These are phyloP conservation scores for Carcharodon carcharias DNA, from an alignment of 2,797 vertebrate species.

Conservation along the genomic window DNA sequence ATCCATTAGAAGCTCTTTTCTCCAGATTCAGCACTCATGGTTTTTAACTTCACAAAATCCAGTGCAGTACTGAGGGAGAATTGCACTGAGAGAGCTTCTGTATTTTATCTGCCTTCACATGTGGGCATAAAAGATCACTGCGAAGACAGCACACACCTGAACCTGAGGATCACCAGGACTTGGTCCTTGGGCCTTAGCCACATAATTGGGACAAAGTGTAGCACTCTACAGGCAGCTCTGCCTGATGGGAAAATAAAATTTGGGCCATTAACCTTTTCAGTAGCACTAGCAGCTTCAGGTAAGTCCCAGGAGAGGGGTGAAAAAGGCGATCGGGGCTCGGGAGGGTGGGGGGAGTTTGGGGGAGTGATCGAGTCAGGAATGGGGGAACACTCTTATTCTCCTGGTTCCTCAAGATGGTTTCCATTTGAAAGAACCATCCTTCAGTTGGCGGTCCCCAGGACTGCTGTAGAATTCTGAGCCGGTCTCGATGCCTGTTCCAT, in stretches of 20 bases:
- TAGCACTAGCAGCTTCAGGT: background rate
- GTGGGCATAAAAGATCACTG: no score
- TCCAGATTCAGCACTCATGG: no score
- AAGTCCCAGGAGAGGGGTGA: background rate
- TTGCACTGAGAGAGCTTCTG: no score
- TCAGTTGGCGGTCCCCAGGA: background rate
- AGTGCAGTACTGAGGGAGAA: no score
- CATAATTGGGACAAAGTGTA: background rate
- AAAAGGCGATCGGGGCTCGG: background rate
- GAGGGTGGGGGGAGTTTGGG: background rate
- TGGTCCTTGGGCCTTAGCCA: background rate
- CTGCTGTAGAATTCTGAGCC: background rate
- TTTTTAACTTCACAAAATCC: no score
- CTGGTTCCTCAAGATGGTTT: background rate
- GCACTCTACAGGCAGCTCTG: no score
- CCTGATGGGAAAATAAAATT: background rate
- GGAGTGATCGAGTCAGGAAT: background rate
- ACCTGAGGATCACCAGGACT: background rate
- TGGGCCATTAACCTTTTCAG: background rate
- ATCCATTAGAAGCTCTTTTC: background rate
- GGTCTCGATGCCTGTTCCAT: background rate
- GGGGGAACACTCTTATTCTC: background rate
- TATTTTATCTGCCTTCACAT: no score
- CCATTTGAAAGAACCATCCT: background rate
- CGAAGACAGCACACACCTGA: background rate